Evolutionary conservation across 2,113 vertebrate species (phyloP).

Genomic region (Petroica traversi): DNA sequence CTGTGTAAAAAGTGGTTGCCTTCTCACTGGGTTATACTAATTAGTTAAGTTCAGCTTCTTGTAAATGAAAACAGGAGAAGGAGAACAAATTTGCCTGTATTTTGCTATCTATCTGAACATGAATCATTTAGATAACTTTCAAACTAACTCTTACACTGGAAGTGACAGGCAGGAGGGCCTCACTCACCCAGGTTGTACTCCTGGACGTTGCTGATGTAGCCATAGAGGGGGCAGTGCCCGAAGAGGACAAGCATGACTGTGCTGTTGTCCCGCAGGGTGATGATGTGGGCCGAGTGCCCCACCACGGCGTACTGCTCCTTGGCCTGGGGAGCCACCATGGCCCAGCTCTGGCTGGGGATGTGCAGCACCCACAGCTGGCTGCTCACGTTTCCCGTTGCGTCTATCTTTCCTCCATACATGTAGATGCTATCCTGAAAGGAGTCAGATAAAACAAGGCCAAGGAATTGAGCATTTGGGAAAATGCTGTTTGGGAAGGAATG

Average conservation of each 20-base stretch:
- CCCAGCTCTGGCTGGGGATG: slow-evolving; percentile 87
- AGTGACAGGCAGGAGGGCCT: fast-evolving
- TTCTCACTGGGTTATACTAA: background rate
- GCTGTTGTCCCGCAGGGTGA: slow-evolving; percentile 70
- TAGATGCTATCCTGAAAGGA: slow-evolving; percentile 86
- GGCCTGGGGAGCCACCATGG: slow-evolving; percentile 64
- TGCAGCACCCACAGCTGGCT: slow-evolving; percentile 93
- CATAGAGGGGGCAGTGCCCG: slow-evolving; percentile 94
- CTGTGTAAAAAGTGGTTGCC: background rate
- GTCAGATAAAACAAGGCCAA: background rate
- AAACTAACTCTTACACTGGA: fast-evolving
- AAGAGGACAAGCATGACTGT: slow-evolving; percentile 92
- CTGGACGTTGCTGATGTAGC: slow-evolving; percentile 94
- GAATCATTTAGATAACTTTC: background rate
- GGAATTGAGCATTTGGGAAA: background rate
- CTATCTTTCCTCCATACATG: slow-evolving; percentile 97
- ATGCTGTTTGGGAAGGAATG: background rate
- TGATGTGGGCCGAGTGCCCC: slow-evolving; percentile 91
- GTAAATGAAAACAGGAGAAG: background rate
- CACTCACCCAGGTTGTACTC: slow-evolving; percentile 90
- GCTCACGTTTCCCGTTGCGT: slow-evolving; percentile 90
- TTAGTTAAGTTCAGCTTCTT: background rate
- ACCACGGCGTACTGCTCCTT: slow-evolving; percentile 96
- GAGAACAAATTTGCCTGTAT: background rate
- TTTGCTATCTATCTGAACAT: background rate